Conservation (phyloP, 1,140 invertebrate genomes). For the Drosophila novamexicana region DNA sequence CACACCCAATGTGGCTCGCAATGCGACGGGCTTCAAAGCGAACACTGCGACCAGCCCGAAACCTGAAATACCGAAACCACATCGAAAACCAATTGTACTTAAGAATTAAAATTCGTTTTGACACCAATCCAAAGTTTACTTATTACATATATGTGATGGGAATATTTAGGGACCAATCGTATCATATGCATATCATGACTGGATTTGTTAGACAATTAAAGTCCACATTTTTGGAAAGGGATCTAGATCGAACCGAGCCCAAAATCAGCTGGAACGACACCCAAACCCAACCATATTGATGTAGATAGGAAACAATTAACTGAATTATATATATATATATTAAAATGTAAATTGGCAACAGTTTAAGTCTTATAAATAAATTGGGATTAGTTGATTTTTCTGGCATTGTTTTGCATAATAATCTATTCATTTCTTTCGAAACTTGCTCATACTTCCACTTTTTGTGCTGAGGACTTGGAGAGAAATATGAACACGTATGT, state of each 20-base stretch:
- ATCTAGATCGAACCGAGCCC: too few species aligned
- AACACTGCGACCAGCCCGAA: not conserved
- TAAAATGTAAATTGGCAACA: not conserved
- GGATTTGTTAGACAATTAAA: too few species aligned
- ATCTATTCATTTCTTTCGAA: not conserved
- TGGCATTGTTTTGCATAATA: not conserved
- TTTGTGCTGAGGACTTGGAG: not conserved
- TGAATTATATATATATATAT: not conserved
- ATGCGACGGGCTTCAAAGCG: not conserved
- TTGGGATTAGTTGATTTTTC: not conserved
- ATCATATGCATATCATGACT: too few species aligned
- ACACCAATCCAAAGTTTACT: not conserved
- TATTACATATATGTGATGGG: not conserved
- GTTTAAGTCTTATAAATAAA: not conserved
- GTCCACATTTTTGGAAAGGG: too few species aligned
- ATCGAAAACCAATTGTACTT: not conserved
- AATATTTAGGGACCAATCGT: too few species aligned
- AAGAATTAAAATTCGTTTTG: not conserved
- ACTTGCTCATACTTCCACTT: not conserved
- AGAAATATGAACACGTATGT: slow-evolving; percentile 9
- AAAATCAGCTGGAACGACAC: too few species aligned
- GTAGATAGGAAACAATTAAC: too few species aligned
- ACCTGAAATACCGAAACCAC: not conserved
- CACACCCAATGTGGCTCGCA: not conserved
- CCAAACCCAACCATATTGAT: too few species aligned